These are phyloP conservation scores for Hemicentrotus pulcherrimus DNA, from an alignment of 35 echinoderm and acorn worm genomes.

Conservation along the genomic window DNA sequence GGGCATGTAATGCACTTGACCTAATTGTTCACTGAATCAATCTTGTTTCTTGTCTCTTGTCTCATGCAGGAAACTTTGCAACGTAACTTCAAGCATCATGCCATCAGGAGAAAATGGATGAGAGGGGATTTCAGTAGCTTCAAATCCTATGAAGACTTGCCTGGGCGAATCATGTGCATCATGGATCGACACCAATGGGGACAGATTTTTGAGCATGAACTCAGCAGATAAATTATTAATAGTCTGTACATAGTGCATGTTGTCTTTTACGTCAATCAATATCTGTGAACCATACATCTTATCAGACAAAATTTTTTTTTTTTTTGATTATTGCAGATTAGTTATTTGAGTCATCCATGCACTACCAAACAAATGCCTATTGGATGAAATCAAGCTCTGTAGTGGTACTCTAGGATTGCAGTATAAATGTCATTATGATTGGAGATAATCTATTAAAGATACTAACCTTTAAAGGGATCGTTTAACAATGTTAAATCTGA, in stretches of 20 bases:
- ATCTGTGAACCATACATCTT: too few species aligned
- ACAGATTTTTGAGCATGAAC: conserved; percentile 67
- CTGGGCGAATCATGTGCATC: conserved; percentile 53
- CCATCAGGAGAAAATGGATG: conserved; percentile 63
- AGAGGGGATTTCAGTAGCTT: conserved; percentile 68
- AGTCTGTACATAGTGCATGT: too few species aligned
- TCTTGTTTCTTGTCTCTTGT: not conserved
- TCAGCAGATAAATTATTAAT: conserved; percentile 33
- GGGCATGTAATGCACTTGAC: too few species aligned
- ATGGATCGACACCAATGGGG: conserved; percentile 77
- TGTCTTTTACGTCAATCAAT: not conserved
- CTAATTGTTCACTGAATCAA: not conserved
- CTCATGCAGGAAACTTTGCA: conserved; percentile 66
- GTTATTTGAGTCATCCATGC: not conserved
- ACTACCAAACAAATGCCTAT: not conserved
- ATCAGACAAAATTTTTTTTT: too few species aligned
- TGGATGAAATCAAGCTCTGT: not conserved
- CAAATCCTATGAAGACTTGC: conserved; percentile 45
- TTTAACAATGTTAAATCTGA: too few species aligned
- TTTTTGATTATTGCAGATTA: too few species aligned
- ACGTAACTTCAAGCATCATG: conserved; percentile 60
- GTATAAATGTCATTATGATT: not conserved
- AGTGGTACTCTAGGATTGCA: not conserved
- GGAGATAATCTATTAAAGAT: too few species aligned
- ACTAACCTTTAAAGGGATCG: too few species aligned